A percentile compares a stretch with the other conserved stretches of the same genome.
phyloP scores from a whole-genome alignment of 2,113 vertebrate genomes.

The Tachysurus fulvidraco region DNA sequence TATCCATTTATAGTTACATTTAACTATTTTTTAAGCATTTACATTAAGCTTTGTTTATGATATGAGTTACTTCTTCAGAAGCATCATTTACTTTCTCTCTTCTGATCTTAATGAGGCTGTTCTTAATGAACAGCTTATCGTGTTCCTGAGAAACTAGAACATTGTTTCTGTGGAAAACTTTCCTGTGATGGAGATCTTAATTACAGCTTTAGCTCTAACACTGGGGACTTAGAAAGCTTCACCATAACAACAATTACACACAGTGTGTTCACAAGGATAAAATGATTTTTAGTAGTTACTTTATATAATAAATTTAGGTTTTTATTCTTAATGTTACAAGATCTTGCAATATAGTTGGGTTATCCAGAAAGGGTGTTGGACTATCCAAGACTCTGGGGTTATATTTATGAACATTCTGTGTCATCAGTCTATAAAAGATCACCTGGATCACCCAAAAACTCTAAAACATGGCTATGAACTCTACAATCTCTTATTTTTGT shows the following conservation, averaged over 20 bases:
- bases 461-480: neutral
- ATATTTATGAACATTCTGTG: neutral
- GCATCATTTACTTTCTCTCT: neutral
- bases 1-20: neutral
- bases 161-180: neutral
- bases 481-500: neutral
- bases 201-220: neutral
- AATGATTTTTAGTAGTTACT: neutral
- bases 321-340: neutral
- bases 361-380: neutral
- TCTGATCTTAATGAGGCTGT: neutral
- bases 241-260: neutral
- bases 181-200: neutral
- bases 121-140: neutral
- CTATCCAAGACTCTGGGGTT: neutral
- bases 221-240: neutral
- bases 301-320: neutral
- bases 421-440: neutral
- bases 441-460: neutral
- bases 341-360: neutral
- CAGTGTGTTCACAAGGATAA: neutral
- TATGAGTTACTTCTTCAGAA: neutral
- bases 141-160: neutral
- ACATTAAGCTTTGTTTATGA: neutral
- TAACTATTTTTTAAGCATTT: neutral